A percentile compares a stretch with the other conserved stretches of the same genome.
Evolutionary conservation across 1,140 invertebrate genomes (phyloP).

Genomic region (Calephelis nemesis): DNA sequence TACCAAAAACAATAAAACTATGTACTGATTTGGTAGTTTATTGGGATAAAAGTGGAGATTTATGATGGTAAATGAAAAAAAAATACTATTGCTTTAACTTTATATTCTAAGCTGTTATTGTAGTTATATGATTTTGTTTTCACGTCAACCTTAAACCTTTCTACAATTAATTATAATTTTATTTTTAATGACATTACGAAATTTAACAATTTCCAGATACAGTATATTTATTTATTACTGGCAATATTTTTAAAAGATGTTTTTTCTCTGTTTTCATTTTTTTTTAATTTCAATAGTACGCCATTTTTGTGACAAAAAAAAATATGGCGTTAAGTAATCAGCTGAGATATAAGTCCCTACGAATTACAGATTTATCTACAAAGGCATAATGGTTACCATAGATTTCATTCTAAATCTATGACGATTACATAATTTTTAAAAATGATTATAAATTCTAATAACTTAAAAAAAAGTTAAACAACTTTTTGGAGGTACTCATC

Average conservation of each 20-base stretch:
- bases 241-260: too few relatives aligned
- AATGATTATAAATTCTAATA: too few relatives aligned
- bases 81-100: not conserved
- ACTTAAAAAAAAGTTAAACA: constrained; percentile 41
- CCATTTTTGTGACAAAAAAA: too few relatives aligned
- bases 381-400: not conserved
- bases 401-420: not conserved
- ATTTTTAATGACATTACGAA: too few relatives aligned
- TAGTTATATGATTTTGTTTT: not conserved
- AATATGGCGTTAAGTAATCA: not conserved
- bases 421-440: not conserved
- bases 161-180: too few relatives aligned
- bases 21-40: constrained; percentile 1
- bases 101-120: not conserved
- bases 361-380: not conserved
- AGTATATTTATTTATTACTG: too few relatives aligned
- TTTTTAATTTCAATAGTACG: too few relatives aligned
- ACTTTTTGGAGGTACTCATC: constrained; percentile 87
- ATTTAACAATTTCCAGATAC: too few relatives aligned
- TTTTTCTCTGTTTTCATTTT: too few relatives aligned
- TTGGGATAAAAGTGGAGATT: not conserved
- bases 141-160: too few relatives aligned
- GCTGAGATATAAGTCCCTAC: not conserved
- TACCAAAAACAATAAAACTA: constrained; percentile 29
- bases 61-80: not conserved